Base-by-base conservation (phyloP, 2,113 vertebrate species). In the Ginglymostoma cirratum region DNA sequence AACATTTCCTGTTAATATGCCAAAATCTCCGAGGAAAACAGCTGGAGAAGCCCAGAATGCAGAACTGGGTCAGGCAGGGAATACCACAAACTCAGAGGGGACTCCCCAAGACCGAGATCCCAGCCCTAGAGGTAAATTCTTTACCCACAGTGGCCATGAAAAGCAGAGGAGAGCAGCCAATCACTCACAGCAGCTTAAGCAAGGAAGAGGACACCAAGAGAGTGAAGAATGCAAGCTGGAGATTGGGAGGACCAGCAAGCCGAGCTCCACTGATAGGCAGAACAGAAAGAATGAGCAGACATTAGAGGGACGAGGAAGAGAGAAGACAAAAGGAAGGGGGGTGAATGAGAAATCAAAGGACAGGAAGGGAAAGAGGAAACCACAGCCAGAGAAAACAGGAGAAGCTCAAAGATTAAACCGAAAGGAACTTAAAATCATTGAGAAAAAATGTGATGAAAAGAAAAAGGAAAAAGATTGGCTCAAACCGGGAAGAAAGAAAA, bases 281-380 rank as follows among this genome's bases (percentile, higher is more conserved):
- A 48, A 10, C 45, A 14, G 38, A 45, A 27, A 89, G 86, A 55
- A 89, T 48, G 86, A 83, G 78, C 78, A 34, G 72, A 76, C 34
- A 76, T 76, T 76, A 34, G 70, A 27, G 70, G 8, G 30, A 78
- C 5, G n/a, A 38, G 76, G n/a, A 38, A 38, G 15, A 15, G 96
- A 96, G 42, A 24, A 69, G 83, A 30, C 65, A 45, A 27, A 3
- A 3, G 78, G 72, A 61, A 30, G 24, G 1, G 92, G 96, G 87
- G 86, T 70, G 15, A 94, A 83, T 72, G 96, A 27, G 38, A 96
- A 89, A 19, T 5, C 69, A 42, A 94, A 6, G 86, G 96, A 72
- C 34, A 52, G 72, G 24, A 95, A 95, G 95, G 96, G 72, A 23
- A 97, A 97, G 67, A 96, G 96, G 87, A 97, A 96, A 96, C 55